Conservation (phyloP, 2,888 invertebrate species). For the Himalopsyche japonica region DNA sequence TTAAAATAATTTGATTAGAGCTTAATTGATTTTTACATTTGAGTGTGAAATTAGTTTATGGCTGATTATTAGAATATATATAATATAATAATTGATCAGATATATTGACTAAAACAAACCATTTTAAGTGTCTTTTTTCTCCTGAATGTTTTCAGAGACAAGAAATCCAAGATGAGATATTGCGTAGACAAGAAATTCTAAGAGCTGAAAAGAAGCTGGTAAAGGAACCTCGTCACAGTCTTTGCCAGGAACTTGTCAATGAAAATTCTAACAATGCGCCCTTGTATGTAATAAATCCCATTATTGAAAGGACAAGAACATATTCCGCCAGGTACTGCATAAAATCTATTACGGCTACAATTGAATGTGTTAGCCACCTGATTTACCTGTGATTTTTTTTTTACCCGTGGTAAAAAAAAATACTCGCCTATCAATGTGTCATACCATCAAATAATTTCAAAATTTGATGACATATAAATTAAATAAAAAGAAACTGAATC, state of each 20-base stretch:
- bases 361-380: too few relatives aligned
- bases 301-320: conserved; percentile 45
- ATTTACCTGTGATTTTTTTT: too few relatives aligned
- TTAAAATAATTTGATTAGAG: not conserved
- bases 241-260: conserved; percentile 22
- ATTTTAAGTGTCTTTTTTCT: not conserved
- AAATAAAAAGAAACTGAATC: not conserved
- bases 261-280: conserved; percentile 6
- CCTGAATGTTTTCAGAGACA: conserved; percentile 55
- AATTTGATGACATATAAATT: too few relatives aligned
- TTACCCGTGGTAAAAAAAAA: too few relatives aligned
- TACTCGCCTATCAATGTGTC: too few relatives aligned
- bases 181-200: conserved; percentile 76
- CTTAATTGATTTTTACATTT: too few relatives aligned
- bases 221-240: conserved; percentile 41
- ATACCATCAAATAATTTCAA: too few relatives aligned
- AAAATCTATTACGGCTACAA: too few relatives aligned
- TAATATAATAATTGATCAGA: not conserved
- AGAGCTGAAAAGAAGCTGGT: conserved; percentile 67
- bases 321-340: conserved; percentile 42
- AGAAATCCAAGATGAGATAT: conserved; percentile 75
- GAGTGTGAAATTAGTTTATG: not conserved
- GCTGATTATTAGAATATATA: not conserved
- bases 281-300: conserved; percentile 25
- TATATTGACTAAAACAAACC: not conserved